Base-by-base conservation (phyloP, 2,888 invertebrate genomes). In the Eulithis prunata region DNA sequence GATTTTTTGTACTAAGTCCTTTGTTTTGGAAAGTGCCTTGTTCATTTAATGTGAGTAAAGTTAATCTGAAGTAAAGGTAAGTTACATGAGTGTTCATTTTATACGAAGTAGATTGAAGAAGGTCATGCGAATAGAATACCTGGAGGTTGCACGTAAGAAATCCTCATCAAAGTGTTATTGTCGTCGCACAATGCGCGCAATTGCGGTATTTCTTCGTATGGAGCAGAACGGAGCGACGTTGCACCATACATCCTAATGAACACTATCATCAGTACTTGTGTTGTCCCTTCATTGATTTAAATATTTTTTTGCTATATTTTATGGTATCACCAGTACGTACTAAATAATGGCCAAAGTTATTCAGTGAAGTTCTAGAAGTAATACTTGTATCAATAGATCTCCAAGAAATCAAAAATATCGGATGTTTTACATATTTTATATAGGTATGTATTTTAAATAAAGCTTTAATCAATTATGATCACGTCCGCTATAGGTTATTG, bases 91-190 rank as follows among this genome's bases (percentile, higher is more conserved):
- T 49, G n/a, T 49, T 62, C 46, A 46, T 49, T 52, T 28, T 41
- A n/a, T 41, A 62, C 52, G 57, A 21, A 59, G 51, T 36, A 46
- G 57, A 54, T 49, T 64, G 45, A 11, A 53, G 47, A 12, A 63
- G 8, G 45, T 66, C 53, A 60, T 64, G 61, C 36, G 66, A 52
- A 47, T 6, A 66, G 56, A 64, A 64, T 64, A 66, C 59, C 64
- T 65, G 49, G 43, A 61, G 64, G 62, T 45, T 58, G 38, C 57
- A 64, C 53, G 68, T 66, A 75, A 75, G 73, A 78, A 80, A 79
- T 80, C 73, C 82, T 86, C 84, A 86, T 88, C 87, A 85, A 76
- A 79, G 71, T 76, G 76, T 80, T 82, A 85, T 88, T 89, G 87
- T 87, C 79, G 68, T 68, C 70, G 62, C 81, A 89, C 89, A 89